Base-by-base conservation (phyloP, 2,797 vertebrate genomes). In the Gymnoscopelus braueri region DNA sequence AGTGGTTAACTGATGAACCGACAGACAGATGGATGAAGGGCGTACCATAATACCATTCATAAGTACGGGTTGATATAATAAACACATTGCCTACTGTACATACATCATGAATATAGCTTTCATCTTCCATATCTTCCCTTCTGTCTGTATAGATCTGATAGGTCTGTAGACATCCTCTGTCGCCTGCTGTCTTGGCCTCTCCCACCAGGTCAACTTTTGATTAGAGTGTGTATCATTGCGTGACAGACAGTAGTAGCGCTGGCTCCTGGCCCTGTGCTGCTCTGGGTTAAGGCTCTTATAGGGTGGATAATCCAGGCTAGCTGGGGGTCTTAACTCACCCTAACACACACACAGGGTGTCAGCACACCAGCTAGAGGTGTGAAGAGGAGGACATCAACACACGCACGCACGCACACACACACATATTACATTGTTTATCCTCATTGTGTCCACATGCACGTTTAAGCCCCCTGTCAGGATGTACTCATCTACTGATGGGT, bases 241-340 rank as follows among this genome's bases (percentile, higher is more conserved):
- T 71, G 23, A 75, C 79, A 80, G 83, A 87, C 87, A 84, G 80
- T 79, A 67, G 79, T 26, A 72, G 77, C 52, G 71, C 66, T 64
- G 74, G 48, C 49, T 64, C 55, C 54, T 53, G 62, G 13, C 55
- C 15, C 44, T 11, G 26, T 10, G 26, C 50, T 53, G 47, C 61
- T 72, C 79, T 61, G 63, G 54, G 80, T 76, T 90, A 91, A 91
- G 87, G 78, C 86, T 91, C 87, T 91, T 88, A 91, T 77, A 84
- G 32, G 63, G 65, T 75, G 83, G 87, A 91, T 90, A 87, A 91
- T 91, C 90, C 83, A 70, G 81, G 78, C 86, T 80, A 81, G 83
- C 71, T 61, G 24, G 78, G 83, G 80, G 83, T 87, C 81, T 90
- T 88, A 89, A 82, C 84, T 87, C 85, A 88, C 84, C 81, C 82